Evolutionary conservation across 2,797 vertebrate species (phyloP), one percentile per base, ranked within the genome.

Genomic region (Acrocephalus scirpaceus): DNA sequence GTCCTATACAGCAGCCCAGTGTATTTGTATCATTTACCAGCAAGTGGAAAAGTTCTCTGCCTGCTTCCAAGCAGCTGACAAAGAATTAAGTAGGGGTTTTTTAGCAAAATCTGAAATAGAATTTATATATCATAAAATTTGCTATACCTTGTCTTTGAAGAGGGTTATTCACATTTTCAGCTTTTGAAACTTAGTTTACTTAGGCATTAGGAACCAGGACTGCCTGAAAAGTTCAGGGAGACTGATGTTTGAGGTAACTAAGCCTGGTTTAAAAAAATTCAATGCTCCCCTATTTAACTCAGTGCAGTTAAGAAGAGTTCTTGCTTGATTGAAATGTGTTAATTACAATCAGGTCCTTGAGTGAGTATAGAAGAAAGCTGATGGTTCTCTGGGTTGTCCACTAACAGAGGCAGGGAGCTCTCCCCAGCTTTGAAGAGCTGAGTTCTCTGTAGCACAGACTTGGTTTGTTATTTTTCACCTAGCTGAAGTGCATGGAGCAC

Each of bases 21-120:
- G 25, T 13, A 23, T 92, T 92, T 87, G 72, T 89, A 30, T 81
- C 66, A 56, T 70, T 90, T 70, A 74, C 38, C 65, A 88, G 72
- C 38, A 62, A 89, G 34, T 83, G 70, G 90, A 92, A 92, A 67
- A 92, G 51, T 86, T 87, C 56, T 93, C 81, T 78, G 38, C 47
- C 67, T 91, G 17, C 45, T 82, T 72, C 61, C n/a, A 58, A 48
- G 69, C 69, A 65, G 26, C 40, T 88, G 51, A 61, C 40, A 72
- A 69, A 72, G 53, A 56, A 48, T 17, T 32, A 23, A 38, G 84
- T 14, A 12, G 36, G n/a, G 27, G 4, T 7, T 44, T 80, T 29
- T 48, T 58, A 78, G 42, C 25, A 88, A 87, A 93, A 78, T 36
- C 66, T 10, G 65, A 88, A 72, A 38, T 11, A 34, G 7, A 25